Percentiles rank a stretch among this genome's conserved stretches.
phyloP scores from a whole-genome alignment of 2,113 vertebrate species.

The Planiliza haematocheilus region DNA sequence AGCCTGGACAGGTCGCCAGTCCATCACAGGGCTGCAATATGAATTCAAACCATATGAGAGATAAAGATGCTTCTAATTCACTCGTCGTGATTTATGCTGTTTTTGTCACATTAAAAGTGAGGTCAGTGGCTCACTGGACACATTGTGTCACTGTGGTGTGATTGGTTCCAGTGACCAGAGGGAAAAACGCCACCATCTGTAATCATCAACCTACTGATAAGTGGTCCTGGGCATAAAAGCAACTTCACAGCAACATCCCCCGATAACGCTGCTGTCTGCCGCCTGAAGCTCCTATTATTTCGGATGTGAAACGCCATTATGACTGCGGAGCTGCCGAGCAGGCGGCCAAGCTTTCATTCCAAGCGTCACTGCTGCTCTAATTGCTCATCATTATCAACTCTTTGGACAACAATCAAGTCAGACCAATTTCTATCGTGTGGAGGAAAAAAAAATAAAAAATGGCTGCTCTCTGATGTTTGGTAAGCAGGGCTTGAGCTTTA shows the following conservation, averaged over 20 bases:
- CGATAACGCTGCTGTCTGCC: neutral
- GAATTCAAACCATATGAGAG: too few relatives aligned
- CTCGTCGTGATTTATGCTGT: too few relatives aligned
- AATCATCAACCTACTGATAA: neutral
- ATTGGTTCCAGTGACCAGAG: neutral
- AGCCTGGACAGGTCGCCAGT: too few relatives aligned
- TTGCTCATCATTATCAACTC: constrained; percentile 42
- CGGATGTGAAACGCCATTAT: constrained; percentile 18
- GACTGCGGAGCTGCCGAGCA: neutral
- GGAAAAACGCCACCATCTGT: neutral
- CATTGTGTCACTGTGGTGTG: neutral
- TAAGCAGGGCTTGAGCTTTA: constrained; percentile 1
- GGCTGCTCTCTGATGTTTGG: constrained; percentile 42
- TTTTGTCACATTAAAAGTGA: too few relatives aligned
- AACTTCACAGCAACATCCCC: neutral
- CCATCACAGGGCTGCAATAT: too few relatives aligned
- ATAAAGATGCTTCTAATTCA: too few relatives aligned
- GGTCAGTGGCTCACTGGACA: too few relatives aligned
- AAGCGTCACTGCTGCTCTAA: constrained; percentile 44
- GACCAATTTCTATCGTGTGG: constrained; percentile 24
- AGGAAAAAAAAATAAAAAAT: constrained; percentile 37
- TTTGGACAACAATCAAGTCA: constrained; percentile 47
- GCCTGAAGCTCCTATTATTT: constrained; percentile 29
- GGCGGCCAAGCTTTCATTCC: constrained; percentile 28
- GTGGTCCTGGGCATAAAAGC: neutral